A percentile compares a stretch with the other conserved stretches of the same genome.
phyloP scores from a whole-genome alignment of 2,888 invertebrate species.

The Callimorpha dominula region DNA sequence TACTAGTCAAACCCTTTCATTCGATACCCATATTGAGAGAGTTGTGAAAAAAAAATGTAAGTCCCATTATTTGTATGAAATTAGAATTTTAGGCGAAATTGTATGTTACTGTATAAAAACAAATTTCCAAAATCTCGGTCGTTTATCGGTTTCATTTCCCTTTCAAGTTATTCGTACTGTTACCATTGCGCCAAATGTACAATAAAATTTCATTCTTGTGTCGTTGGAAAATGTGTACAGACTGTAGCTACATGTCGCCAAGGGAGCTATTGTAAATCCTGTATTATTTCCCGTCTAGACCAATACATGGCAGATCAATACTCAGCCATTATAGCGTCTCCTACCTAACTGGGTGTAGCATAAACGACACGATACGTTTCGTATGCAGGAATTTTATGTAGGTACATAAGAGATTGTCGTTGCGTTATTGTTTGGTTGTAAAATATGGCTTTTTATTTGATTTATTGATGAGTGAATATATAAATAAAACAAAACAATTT shows the following conservation, averaged over 20 bases:
- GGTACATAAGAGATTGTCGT: not conserved
- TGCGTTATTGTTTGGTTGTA: not conserved
- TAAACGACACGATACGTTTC: not conserved
- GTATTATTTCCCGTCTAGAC: slow-evolving; percentile 53
- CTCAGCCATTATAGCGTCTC: slow-evolving; percentile 13
- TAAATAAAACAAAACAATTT: not conserved
- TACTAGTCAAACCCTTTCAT: too few species aligned
- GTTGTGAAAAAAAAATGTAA: too few species aligned
- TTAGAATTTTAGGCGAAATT: too few species aligned
- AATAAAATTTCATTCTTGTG: not conserved
- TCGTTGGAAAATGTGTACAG: slow-evolving; percentile 9
- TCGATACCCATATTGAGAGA: too few species aligned
- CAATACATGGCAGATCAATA: slow-evolving; percentile 42
- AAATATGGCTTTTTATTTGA: not conserved
- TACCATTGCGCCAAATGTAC: not conserved
- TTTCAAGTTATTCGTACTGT: not conserved
- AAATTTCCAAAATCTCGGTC: not conserved
- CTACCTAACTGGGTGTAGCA: not conserved
- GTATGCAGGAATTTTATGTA: not conserved
- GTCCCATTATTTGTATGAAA: too few species aligned
- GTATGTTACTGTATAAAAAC: too few species aligned
- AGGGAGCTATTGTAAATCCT: slow-evolving; percentile 22
- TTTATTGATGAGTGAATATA: not conserved
- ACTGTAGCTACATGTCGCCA: slow-evolving; percentile 7
- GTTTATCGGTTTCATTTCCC: not conserved